Percentiles rank a stretch among this genome's conserved stretches.
phyloP scores from a whole-genome alignment of 2,797 vertebrate genomes.

The Choloepus didactylus region DNA sequence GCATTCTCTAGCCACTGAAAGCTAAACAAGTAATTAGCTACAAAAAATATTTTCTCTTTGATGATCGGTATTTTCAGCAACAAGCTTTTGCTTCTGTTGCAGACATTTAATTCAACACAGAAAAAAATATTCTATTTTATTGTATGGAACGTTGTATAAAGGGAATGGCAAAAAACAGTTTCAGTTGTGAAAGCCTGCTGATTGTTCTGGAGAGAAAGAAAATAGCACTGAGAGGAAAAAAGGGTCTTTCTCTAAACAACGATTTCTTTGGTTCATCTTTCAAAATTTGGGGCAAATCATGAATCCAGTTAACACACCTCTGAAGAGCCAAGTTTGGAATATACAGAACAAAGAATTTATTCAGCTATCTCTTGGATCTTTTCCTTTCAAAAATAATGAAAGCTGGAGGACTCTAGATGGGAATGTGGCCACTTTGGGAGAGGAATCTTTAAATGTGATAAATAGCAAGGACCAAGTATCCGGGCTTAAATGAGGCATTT shows the following conservation, averaged over 20 bases:
- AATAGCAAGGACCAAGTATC: conserved; percentile 34
- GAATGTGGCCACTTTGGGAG: not conserved
- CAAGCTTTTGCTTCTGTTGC: conserved; percentile 33
- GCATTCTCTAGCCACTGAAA: not conserved
- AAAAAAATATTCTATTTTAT: not conserved
- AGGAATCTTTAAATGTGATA: not conserved
- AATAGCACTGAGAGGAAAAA: not conserved
- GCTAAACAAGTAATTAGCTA: not conserved
- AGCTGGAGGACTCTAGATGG: conserved; percentile 29
- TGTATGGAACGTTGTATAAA: not conserved
- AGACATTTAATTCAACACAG: conserved; percentile 61
- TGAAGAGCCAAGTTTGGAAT: conserved; percentile 53
- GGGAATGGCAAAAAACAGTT: not conserved
- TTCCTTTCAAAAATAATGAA: conserved; percentile 58
- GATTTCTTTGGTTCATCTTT: conserved; percentile 66
- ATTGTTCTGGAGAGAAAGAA: conserved; percentile 41
- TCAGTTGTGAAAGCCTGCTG: conserved; percentile 33
- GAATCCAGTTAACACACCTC: conserved; percentile 21
- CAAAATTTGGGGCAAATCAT: conserved; percentile 11
- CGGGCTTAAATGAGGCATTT: conserved; percentile 39
- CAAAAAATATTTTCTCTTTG: conserved; percentile 13
- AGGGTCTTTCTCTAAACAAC: conserved; percentile 35
- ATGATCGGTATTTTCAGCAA: not conserved
- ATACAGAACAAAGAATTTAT: conserved; percentile 69
- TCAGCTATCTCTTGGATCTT: conserved; percentile 53